Evolutionary conservation across 1,140 invertebrate species (phyloP).

Genomic region (Trichonephila inaurata): DNA sequence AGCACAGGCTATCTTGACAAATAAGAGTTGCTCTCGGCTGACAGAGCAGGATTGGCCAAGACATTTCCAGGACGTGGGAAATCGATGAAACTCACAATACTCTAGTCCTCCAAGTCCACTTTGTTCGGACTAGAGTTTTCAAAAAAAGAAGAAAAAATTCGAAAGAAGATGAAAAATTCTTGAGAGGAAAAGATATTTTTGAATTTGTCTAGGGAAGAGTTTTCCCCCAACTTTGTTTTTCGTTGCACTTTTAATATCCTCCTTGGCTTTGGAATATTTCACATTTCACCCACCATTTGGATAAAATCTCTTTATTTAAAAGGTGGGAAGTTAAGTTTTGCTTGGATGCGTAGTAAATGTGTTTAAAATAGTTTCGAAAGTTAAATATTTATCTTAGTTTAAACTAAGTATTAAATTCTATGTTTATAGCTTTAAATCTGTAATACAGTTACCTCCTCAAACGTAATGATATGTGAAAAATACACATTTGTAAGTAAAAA

Average conservation of each 20-base stretch:
- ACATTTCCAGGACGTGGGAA: slow-evolving; percentile 44
- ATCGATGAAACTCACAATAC: slow-evolving; percentile 50
- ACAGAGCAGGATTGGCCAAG: slow-evolving; percentile 52
- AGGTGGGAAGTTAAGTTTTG: not conserved
- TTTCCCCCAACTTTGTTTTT: not conserved
- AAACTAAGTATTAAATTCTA: not conserved
- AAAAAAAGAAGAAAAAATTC: slow-evolving; percentile 6
- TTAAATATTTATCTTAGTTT: not conserved
- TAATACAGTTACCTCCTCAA: too few species aligned
- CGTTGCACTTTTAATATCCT: slow-evolving; percentile 21
- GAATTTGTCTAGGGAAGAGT: not conserved
- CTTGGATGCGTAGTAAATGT: not conserved
- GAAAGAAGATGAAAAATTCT: slow-evolving; percentile 50
- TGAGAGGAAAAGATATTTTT: slow-evolving; percentile 41
- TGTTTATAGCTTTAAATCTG: too few species aligned
- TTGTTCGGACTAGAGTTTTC: slow-evolving; percentile 42
- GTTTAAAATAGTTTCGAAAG: too few species aligned
- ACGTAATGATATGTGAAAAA: too few species aligned
- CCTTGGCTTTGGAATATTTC: not conserved
- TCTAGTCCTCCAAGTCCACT: slow-evolving; percentile 56
- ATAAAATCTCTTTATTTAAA: too few species aligned
- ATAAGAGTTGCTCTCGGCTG: slow-evolving; percentile 54
- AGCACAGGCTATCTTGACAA: slow-evolving; percentile 60
- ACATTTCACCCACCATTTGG: not conserved
- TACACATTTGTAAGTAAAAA: too few species aligned